A percentile compares a stretch with the other conserved stretches of the same genome.
Evolutionary conservation across 1,140 invertebrate genomes (phyloP).

Genomic region (Oncopodura yosiiana): DNA sequence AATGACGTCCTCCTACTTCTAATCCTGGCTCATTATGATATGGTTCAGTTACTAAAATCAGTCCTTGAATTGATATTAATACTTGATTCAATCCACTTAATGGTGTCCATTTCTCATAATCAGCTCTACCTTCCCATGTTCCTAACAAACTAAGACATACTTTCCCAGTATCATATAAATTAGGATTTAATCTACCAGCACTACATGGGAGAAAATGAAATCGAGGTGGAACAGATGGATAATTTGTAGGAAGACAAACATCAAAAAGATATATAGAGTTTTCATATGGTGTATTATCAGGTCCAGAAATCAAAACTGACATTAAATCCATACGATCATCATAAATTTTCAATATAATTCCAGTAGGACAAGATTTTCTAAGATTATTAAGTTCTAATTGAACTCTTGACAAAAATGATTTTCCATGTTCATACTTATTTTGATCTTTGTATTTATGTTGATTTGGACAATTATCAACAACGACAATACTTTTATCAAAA

Average conservation of each 20-base stretch:
- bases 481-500: too few species aligned
- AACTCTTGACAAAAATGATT: too few species aligned
- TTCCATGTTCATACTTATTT: too few species aligned
- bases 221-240: constrained; percentile 1
- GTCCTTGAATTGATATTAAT: constrained; percentile 13
- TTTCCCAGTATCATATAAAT: constrained; percentile 8
- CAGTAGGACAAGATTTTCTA: too few species aligned
- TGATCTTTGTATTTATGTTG: too few species aligned
- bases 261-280: constrained; percentile 11
- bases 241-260: neutral
- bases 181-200: constrained; percentile 7
- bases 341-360: neutral
- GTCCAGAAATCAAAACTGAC: constrained; percentile 6
- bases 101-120: constrained; percentile 7
- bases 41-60: constrained; percentile 12
- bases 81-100: constrained; percentile 1
- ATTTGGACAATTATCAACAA: too few species aligned
- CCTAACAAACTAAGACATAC: constrained; percentile 10
- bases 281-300: constrained; percentile 13
- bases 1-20: too few species aligned
- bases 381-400: too few species aligned
- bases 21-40: constrained; percentile 19
- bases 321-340: constrained; percentile 8
- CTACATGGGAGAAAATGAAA: constrained; percentile 6
- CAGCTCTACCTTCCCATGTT: constrained; percentile 7